phyloP scores from a whole-genome alignment of 2,888 invertebrate species.

The Gymnocheta viridis region DNA sequence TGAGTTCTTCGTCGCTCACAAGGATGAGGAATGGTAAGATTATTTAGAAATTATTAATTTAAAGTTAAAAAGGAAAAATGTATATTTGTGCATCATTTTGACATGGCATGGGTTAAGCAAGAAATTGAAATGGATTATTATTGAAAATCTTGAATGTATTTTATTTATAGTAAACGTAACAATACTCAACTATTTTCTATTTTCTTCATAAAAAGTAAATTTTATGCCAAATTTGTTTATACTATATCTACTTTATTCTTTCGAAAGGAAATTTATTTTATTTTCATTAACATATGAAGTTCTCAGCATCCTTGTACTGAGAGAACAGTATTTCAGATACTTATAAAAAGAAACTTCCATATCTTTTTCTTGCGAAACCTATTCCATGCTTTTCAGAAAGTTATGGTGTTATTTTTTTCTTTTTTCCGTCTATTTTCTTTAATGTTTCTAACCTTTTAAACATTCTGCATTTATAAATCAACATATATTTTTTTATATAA shows the following conservation, averaged over 20 bases:
- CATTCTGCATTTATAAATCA: neutral
- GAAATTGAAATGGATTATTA: neutral
- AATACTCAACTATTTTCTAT: no score
- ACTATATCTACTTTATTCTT: neutral
- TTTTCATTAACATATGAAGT: no score
- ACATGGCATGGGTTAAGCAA: slow-evolving; percentile 15
- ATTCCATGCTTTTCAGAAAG: slow-evolving; percentile 15
- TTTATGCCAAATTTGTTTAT: neutral
- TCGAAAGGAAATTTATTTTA: no score
- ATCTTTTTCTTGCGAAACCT: neutral
- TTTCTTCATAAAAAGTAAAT: no score
- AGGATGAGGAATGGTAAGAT: slow-evolving; percentile 99
- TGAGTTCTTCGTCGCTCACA: slow-evolving; percentile 99
- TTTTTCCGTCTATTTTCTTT: slow-evolving; percentile 11
- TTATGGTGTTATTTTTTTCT: slow-evolving; percentile 2
- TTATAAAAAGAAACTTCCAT: no score
- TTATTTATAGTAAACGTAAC: no score
- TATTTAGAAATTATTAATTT: neutral
- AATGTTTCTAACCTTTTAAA: neutral
- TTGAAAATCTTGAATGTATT: neutral
- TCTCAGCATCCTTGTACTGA: no score
- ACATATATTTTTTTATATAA: slow-evolving; percentile 42
- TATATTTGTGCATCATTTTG: neutral
- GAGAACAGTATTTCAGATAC: no score
- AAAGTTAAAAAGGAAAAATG: neutral